These are phyloP conservation scores for Atrina japonica DNA, from an alignment of 2,888 invertebrate genomes.

Conservation along the genomic window DNA sequence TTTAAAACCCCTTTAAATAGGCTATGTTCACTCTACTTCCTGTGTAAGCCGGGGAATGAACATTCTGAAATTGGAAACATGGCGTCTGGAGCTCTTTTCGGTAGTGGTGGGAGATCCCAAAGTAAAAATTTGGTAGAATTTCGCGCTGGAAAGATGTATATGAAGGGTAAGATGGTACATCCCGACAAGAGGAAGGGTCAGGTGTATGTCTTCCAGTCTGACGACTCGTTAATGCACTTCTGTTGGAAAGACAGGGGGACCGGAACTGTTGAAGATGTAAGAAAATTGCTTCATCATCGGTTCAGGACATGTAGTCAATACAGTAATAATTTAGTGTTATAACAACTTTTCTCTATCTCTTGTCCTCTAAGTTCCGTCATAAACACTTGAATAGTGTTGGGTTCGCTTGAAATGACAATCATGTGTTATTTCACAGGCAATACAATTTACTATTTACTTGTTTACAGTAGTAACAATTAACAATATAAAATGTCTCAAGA, in stretches of 20 bases:
- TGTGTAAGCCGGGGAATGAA: background rate
- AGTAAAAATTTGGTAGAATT: conserved; percentile 93
- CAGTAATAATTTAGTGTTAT: too few relatives aligned
- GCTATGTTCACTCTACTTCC: too few relatives aligned
- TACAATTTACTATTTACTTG: too few relatives aligned
- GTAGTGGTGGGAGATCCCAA: conserved; percentile 88
- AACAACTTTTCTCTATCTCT: background rate
- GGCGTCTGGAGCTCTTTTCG: conserved; percentile 81
- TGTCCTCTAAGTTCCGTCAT: background rate
- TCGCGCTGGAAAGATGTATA: conserved; percentile 96
- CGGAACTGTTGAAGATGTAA: conserved; percentile 94
- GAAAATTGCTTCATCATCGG: conserved; percentile 54
- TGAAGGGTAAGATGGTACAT: conserved; percentile 91
- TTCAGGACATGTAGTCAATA: background rate
- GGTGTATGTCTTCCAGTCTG: conserved; percentile 96
- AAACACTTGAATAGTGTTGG: too few relatives aligned
- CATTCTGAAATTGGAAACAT: conserved; percentile 48
- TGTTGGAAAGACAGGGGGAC: conserved; percentile 99
- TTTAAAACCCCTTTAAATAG: too few relatives aligned
- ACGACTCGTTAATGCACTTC: conserved; percentile 98
- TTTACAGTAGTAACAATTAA: too few relatives aligned
- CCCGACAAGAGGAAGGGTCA: conserved; percentile 97
- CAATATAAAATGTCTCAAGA: too few relatives aligned
- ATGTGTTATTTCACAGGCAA: background rate
- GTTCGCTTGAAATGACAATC: too few relatives aligned